A percentile compares a stretch with the other conserved stretches of the same genome.
Conservation (phyloP, 2,113 vertebrate genomes). For the Paramormyrops kingsleyae region DNA sequence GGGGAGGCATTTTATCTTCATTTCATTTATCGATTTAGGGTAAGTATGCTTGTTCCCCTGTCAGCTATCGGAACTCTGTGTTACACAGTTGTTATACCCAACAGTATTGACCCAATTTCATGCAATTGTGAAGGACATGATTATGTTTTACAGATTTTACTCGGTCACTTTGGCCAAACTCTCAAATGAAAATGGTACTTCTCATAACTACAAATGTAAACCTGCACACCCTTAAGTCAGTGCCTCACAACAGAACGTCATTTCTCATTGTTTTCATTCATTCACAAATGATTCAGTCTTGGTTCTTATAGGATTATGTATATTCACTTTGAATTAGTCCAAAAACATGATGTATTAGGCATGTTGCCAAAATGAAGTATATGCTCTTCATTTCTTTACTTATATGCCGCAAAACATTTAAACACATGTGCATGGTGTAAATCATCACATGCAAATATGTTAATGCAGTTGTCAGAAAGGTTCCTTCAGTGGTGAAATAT, state of each 20-base stretch:
- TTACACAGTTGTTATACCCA: constrained; percentile 23
- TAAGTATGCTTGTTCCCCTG: neutral
- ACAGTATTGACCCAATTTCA: constrained; percentile 14
- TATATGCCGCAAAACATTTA: too few relatives aligned
- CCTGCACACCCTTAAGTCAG: neutral
- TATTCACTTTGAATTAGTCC: neutral
- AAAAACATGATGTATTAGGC: neutral
- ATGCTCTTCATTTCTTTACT: too few relatives aligned
- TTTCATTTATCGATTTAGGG: neutral
- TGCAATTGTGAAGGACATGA: neutral
- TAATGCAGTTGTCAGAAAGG: too few relatives aligned
- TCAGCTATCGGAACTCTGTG: constrained; percentile 13
- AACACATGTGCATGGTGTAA: too few relatives aligned
- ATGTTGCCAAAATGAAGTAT: too few relatives aligned
- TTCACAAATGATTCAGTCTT: neutral
- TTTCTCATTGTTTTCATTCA: neutral
- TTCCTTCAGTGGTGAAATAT: too few relatives aligned
- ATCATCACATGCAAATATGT: too few relatives aligned
- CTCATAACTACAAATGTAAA: neutral
- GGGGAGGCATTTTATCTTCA: neutral
- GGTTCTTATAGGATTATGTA: neutral
- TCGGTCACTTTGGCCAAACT: neutral
- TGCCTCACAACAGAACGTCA: neutral
- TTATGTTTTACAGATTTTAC: neutral
- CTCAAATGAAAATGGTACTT: neutral